Base-by-base conservation (phyloP, 2,113 vertebrate species). In the Tachysurus fulvidraco region DNA sequence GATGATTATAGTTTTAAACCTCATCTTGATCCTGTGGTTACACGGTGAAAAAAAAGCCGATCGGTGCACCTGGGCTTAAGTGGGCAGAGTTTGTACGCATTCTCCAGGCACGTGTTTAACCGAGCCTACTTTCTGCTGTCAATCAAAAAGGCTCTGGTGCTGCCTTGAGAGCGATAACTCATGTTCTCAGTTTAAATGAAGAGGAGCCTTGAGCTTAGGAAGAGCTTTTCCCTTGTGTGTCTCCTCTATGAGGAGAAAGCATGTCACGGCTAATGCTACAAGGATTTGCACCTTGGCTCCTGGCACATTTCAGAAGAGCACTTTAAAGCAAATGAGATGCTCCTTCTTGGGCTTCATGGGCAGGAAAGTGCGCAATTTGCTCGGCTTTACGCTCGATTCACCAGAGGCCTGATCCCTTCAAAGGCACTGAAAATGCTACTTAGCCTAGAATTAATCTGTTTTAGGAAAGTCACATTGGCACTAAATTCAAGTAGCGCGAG, bases 351-450 rank as follows among this genome's bases (percentile, higher is more conserved):
- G 89, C 88, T 86, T 88, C 90, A 85, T 90, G 91, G 88, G 91
- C 90, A 89, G 92, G 91, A 93, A 93, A 76, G 90, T 92, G 91
- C 89, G 12, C 82, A 91, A 90, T 94, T 93, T 93, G 92, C 91
- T 91, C 89, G 85, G 92, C 92, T 92, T 90, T 92, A 92, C 82
- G 91, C 92, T 91, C 41, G 71, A 91, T 93, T 92, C 92, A 86
- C 86, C 59, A 83, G 87, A 81, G 79, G 62, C 59, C 88, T 92
- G 87, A 92, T 92, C 90, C 81, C 87, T 87, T 91, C 87, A 90
- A 89, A 91, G 73, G 77, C 84, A 44, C 55, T 54, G 71, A 83
- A 74, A 86, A 83, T 60, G 85, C 85, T 88, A 46, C 89, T 88
- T 89, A 86, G 67, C 87, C 57, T 64, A n/a, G 86, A 90, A 89